A percentile compares a stretch with the other conserved stretches of the same genome.
Evolutionary conservation across 1,140 invertebrate species (phyloP).

Genomic region (Lutraria rhynchaena): DNA sequence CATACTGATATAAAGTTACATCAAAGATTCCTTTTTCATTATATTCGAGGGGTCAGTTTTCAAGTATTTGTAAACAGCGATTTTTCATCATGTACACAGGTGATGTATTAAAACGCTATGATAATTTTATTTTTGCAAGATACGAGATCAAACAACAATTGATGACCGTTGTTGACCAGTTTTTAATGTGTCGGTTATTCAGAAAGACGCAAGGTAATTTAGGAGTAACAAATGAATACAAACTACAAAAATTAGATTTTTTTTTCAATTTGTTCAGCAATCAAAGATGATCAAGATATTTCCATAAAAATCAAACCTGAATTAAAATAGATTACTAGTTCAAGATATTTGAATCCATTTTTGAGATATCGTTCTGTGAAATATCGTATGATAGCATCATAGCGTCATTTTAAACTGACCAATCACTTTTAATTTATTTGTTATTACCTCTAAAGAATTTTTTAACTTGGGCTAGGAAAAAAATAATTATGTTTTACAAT

Average conservation of each 20-base stretch:
- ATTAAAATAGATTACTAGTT: neutral
- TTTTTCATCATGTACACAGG: constrained; percentile 10
- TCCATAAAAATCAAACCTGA: neutral
- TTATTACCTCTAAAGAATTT: too few relatives aligned
- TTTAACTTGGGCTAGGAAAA: too few relatives aligned
- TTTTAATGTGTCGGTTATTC: neutral
- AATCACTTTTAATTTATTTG: too few relatives aligned
- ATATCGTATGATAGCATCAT: too few relatives aligned
- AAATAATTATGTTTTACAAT: too few relatives aligned
- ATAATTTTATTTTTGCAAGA: constrained; percentile 37
- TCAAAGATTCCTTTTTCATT: constrained; percentile 11
- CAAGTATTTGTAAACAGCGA: neutral
- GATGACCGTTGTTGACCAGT: neutral
- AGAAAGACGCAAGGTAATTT: neutral
- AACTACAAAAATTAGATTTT: neutral
- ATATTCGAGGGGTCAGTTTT: constrained; percentile 16
- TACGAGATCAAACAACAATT: constrained; percentile 1
- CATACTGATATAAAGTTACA: constrained; percentile 33
- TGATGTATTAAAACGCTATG: constrained; percentile 39
- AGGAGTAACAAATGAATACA: neutral
- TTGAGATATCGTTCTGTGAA: too few relatives aligned
- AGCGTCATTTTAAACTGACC: too few relatives aligned
- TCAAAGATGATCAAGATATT: neutral
- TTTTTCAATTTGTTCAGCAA: neutral
- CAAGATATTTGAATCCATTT: too few relatives aligned